Base-by-base conservation (phyloP, 2,888 invertebrate genomes). In the Drosophila nr. perissopoda region DNA sequence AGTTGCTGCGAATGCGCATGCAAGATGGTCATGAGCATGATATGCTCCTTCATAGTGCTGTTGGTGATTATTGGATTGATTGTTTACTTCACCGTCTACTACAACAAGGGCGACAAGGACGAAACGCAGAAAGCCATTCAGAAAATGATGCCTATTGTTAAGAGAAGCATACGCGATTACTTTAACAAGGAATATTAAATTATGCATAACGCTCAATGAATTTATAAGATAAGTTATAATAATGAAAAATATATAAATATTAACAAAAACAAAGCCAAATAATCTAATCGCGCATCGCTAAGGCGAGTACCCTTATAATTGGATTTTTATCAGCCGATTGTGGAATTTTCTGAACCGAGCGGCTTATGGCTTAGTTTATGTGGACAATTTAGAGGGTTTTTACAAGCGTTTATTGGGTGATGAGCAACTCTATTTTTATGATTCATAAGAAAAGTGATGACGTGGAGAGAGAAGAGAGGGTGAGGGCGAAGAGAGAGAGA, bases 1-100 rank as follows among this genome's bases (percentile, higher is more conserved):
- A 92, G 92, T 58, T 92, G 92, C 80, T 92, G 91, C 25, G 80
- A 90, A 29, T 92, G 92, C 73, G 92, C 92, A 36, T 91, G 83
- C 63, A 91, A 90, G 67, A 80, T 92, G 87, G 42, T 92, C 0
- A 13, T 90, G 62, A 85, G 91, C 69, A 77, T 91, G 10, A 54
- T 92, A 6, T 91, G 87, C 64, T 89, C 90, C 0, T 42, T 75
- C 11, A 31, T 92, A 1, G 73, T 90, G 10, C 31, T 92, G 8
- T 6, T 85, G 18, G 78, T 92, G 42, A 68, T 92, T 8, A 91
- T 92, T 53, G 92, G 91, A 18, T 21, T 92, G 40, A 92, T 92
- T 61, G 89, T 92, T 6, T 92, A 92, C 83, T 92, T 92, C 72
- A 83, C 89, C 0, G 90, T 90, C 2, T 92, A 72, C 68, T 80